Conservation (phyloP, 2,113 vertebrate species). For the Chrysemys picta region DNA sequence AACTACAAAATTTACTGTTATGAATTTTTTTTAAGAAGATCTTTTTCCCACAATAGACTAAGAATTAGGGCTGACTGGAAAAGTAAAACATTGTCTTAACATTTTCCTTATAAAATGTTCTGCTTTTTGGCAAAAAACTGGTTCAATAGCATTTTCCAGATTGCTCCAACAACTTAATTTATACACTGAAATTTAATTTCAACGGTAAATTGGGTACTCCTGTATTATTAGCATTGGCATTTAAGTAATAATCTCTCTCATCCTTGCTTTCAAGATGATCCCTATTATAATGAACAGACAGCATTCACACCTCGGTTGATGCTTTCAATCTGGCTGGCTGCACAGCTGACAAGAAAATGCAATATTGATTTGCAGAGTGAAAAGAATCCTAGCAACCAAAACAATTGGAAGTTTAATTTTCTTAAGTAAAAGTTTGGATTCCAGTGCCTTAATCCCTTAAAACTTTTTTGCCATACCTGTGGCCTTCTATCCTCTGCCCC, state of each 20-base stretch:
- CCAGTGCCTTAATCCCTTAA: background rate
- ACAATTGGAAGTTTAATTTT: background rate
- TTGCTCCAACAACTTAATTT: background rate
- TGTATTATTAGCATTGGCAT: slow-evolving; percentile 22
- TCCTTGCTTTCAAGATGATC: slow-evolving; percentile 3
- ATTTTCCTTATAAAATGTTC: background rate
- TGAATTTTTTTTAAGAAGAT: background rate
- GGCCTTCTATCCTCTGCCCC: background rate
- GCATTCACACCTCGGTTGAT: background rate
- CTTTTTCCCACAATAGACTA: background rate
- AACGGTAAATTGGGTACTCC: background rate
- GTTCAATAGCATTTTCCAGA: background rate
- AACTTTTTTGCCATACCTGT: background rate
- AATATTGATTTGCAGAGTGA: background rate
- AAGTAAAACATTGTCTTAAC: background rate
- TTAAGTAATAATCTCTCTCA: slow-evolving; percentile 13
- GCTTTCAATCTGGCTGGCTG: background rate
- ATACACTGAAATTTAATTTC: background rate
- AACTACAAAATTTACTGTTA: background rate
- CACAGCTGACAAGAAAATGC: background rate
- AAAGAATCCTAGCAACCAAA: slow-evolving; percentile 17
- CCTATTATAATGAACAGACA: background rate
- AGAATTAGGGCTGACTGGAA: background rate
- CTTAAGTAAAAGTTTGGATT: background rate
- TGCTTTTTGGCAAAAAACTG: background rate